Evolutionary conservation across 2,797 vertebrate species (phyloP).

Genomic region (Pseudochromis fuscus): DNA sequence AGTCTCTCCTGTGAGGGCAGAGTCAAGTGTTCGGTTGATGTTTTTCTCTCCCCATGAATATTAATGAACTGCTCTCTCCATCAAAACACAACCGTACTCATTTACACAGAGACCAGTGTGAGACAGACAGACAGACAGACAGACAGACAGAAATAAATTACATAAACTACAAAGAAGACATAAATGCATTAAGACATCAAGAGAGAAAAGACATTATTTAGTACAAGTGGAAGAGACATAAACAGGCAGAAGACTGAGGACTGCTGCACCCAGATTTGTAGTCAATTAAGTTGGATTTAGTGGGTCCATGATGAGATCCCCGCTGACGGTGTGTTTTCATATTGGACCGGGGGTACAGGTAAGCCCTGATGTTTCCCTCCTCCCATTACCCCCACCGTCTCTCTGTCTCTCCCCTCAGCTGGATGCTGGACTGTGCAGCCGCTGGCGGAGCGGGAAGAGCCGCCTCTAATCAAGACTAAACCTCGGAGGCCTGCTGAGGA

Average conservation of each 20-base stretch:
- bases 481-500: conserved; percentile 12
- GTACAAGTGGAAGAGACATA: conserved; percentile 9
- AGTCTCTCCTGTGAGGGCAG: conserved; percentile 64
- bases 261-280: conserved; percentile 81
- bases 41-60: conserved; percentile 75
- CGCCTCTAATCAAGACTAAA: conserved; percentile 68
- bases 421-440: conserved; percentile 26
- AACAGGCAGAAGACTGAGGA: conserved; percentile 33
- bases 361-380: conserved; percentile 72
- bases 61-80: conserved; percentile 66
- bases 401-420: conserved; percentile 22
- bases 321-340: conserved; percentile 75
- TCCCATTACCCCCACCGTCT: neutral
- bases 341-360: conserved; percentile 80
- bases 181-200: neutral
- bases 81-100: conserved; percentile 70
- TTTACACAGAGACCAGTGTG: conserved; percentile 52
- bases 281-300: conserved; percentile 88
- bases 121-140: neutral
- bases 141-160: neutral
- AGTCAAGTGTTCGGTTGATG: conserved; percentile 77
- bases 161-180: neutral
- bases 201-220: conserved; percentile 10
- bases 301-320: conserved; percentile 58
- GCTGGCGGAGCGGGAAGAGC: conserved; percentile 27